Evolutionary conservation across 2,888 invertebrate species (phyloP).

Genomic region (Andrena flavipes): DNA sequence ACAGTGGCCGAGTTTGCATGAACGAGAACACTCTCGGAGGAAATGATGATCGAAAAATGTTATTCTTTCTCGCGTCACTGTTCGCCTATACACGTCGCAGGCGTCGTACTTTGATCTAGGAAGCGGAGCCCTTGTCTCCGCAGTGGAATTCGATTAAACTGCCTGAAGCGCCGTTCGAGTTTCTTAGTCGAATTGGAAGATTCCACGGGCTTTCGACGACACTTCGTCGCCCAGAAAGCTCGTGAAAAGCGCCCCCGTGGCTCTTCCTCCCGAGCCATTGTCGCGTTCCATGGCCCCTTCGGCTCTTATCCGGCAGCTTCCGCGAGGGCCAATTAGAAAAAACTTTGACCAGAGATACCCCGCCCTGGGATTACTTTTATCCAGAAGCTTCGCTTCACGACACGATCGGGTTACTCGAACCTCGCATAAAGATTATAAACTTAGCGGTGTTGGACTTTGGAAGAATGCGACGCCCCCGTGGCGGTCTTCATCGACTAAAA

Average conservation of each 20-base stretch:
- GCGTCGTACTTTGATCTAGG: conserved; percentile 54
- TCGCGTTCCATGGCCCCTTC: conserved; percentile 43
- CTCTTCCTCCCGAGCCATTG: conserved; percentile 50
- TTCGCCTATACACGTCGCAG: conserved; percentile 16
- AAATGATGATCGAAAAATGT: conserved; percentile 39
- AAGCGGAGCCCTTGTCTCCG: conserved; percentile 60
- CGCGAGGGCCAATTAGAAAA: conserved; percentile 70
- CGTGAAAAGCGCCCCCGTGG: conserved; percentile 59
- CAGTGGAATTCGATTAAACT: conserved; percentile 79
- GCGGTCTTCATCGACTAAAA: conserved; percentile 23
- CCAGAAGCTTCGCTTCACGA: conserved; percentile 61
- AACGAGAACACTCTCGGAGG: neutral
- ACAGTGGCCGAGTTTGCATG: neutral
- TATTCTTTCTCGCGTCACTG: conserved; percentile 26
- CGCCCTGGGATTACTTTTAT: conserved; percentile 72
- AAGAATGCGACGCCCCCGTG: conserved; percentile 18
- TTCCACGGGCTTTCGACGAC: conserved; percentile 65
- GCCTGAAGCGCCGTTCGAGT: conserved; percentile 71
- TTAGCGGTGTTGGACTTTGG: conserved; percentile 49
- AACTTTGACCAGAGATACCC: conserved; percentile 60
- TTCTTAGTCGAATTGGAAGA: conserved; percentile 78
- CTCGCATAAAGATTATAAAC: conserved; percentile 74
- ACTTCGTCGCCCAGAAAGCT: conserved; percentile 44
- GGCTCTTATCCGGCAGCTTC: conserved; percentile 37
- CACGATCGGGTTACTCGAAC: conserved; percentile 61